A percentile compares a stretch with the other conserved stretches of the same genome.
These are phyloP conservation scores for Podarcis muralis DNA, from an alignment of 2,113 vertebrate species.

Conservation along the genomic window DNA sequence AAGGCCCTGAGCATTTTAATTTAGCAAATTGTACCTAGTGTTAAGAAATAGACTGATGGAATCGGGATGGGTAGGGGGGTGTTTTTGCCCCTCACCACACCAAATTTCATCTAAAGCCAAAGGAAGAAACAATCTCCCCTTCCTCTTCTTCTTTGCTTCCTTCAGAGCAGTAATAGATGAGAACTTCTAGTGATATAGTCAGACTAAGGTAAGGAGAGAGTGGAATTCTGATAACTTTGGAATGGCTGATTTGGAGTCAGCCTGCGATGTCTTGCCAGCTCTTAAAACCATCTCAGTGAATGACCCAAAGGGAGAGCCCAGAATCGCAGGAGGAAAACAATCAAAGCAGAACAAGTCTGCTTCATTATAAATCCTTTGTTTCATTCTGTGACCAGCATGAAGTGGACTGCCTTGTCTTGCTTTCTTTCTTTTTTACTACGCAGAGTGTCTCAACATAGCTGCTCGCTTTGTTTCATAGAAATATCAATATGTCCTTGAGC, in stretches of 20 bases:
- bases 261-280: neutral
- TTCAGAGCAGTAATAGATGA: neutral
- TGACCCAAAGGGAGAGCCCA: neutral
- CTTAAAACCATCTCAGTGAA: constrained; percentile 23
- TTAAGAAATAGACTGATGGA: neutral
- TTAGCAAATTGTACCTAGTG: neutral
- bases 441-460: neutral
- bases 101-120: neutral
- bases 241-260: neutral
- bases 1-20: neutral
- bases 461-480: neutral
- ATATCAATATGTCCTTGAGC: neutral
- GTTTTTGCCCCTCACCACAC: too few species aligned
- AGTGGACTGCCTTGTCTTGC: neutral
- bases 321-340: neutral
- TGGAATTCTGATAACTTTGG: neutral
- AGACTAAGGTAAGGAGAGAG: neutral
- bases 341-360: neutral
- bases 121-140: neutral
- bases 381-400: neutral
- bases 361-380: constrained; percentile 2
- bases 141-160: neutral
- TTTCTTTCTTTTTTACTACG: neutral
- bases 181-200: neutral
- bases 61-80: neutral